A percentile compares a stretch with the other conserved stretches of the same genome.
These are phyloP conservation scores for Drosophila dives DNA, from an alignment of 2,888 invertebrate genomes.

Conservation along the genomic window DNA sequence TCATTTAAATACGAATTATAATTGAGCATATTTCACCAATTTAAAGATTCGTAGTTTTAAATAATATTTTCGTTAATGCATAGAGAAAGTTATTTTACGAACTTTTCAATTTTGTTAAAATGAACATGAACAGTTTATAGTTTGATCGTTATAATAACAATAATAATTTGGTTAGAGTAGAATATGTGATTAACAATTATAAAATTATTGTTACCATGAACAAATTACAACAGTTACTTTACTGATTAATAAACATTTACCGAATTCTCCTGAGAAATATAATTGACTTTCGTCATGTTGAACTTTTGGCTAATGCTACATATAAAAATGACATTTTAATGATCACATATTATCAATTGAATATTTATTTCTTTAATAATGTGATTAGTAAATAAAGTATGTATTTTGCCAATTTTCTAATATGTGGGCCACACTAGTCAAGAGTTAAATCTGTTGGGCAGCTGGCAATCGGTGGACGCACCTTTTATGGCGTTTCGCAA, in stretches of 20 bases:
- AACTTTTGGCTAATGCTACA: background rate
- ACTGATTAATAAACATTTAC: background rate
- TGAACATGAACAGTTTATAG: background rate
- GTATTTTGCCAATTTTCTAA: background rate
- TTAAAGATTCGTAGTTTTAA: background rate
- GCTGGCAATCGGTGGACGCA: constrained; percentile 12
- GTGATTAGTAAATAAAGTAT: background rate
- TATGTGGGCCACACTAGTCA: background rate
- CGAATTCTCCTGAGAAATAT: background rate
- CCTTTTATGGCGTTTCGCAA: constrained; percentile 73
- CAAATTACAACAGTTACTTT: background rate
- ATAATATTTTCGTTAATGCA: background rate
- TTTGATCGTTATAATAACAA: background rate
- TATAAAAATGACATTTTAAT: background rate
- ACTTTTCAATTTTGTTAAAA: background rate
- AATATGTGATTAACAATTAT: too few relatives aligned
- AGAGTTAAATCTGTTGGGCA: background rate
- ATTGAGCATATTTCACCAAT: background rate
- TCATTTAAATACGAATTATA: background rate
- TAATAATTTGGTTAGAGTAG: background rate
- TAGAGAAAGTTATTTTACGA: background rate
- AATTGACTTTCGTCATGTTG: background rate
- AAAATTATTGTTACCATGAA: background rate
- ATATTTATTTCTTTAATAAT: background rate
- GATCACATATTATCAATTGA: background rate